Evolutionary conservation across 2,888 invertebrate species (phyloP), one percentile per base, ranked within the genome.

Genomic region (Celastrina argiolus): DNA sequence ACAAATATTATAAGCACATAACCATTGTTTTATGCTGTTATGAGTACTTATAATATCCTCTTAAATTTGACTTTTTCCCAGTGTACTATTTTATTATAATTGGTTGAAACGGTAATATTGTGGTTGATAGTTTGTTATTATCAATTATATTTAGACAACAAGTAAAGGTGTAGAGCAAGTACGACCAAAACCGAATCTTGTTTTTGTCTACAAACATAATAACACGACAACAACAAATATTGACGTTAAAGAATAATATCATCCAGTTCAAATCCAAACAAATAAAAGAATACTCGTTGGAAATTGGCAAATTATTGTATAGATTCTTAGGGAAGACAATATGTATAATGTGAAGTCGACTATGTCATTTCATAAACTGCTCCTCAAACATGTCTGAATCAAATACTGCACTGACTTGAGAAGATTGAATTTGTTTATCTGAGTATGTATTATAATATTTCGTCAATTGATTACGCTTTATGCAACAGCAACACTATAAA

Each of bases 311-410:
- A 39, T 39, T 61, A 61, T 28, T 39, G 39, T 36, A 39, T 22
- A 39, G n/a, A 61, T 61, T 18, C 18, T 36, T 7, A 14, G 18
- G 14, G 34, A 61, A 36, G 61, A 51, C 51, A n/a, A n/a, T n/a
- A 22, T 51, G 45, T 10, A 12, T 18, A 45, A 10, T 16, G 34
- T 61, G 61, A 61, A 61, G 39, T 61, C 61, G 22, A 36, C 18
- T 34, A 34, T 61, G 61, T 61, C 61, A 61, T 18, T 61, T 39
- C 36, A 61, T 6, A 22, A 22, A 39, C 18, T 58, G 16, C 34
- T 18, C 12, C 22, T 18, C 61, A 39, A 61, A 39, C 61, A 61
- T 39, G 22, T 61, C 22, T 61, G 12, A 18, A 39, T 8, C 36
- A 12, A 61, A 61, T 22, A 14, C 22, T 14, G 1, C 22, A 22